These are phyloP conservation scores for Anoncus sp. DNA, from an alignment of 2,888 invertebrate genomes.

Conservation along the genomic window DNA sequence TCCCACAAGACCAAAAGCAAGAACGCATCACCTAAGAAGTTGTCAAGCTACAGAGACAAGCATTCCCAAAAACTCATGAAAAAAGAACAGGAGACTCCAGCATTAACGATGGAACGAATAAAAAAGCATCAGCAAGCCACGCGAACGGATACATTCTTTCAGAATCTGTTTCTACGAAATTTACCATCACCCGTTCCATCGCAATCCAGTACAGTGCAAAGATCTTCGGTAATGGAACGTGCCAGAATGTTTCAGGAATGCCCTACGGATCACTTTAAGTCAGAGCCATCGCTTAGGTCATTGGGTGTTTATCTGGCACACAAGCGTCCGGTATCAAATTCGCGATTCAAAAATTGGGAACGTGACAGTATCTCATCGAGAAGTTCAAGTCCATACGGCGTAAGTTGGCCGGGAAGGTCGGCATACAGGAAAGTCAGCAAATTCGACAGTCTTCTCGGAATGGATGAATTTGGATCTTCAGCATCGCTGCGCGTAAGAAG, in stretches of 20 bases:
- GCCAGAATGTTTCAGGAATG: constrained; percentile 88
- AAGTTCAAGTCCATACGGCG: constrained; percentile 86
- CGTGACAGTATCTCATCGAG: constrained; percentile 84
- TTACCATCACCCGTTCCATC: constrained; percentile 81
- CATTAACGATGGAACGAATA: constrained; percentile 83
- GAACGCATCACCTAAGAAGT: constrained; percentile 42
- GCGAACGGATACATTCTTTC: constrained; percentile 88
- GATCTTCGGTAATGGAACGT: constrained; percentile 88
- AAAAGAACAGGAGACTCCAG: constrained; percentile 70
- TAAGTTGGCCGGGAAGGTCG: constrained; percentile 86
- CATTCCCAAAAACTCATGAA: constrained; percentile 29
- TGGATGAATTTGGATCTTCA: constrained; percentile 80
- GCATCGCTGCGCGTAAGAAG: constrained; percentile 75
- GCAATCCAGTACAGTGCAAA: constrained; percentile 81
- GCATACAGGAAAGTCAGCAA: constrained; percentile 77
- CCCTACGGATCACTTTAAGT: constrained; percentile 80
- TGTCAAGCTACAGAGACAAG: constrained; percentile 41
- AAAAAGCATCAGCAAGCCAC: constrained; percentile 86
- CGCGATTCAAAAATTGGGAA: constrained; percentile 89
- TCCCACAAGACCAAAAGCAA: constrained; percentile 64
- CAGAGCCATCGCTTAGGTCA: constrained; percentile 86
- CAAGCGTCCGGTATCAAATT: constrained; percentile 89
- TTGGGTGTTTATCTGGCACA: constrained; percentile 88
- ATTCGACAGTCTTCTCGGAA: constrained; percentile 78
- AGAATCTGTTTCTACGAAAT: constrained; percentile 88